Evolutionary conservation across 2,797 vertebrate genomes (phyloP), one percentile per base, ranked within the genome.

Genomic region (Nyctibius grandis): DNA sequence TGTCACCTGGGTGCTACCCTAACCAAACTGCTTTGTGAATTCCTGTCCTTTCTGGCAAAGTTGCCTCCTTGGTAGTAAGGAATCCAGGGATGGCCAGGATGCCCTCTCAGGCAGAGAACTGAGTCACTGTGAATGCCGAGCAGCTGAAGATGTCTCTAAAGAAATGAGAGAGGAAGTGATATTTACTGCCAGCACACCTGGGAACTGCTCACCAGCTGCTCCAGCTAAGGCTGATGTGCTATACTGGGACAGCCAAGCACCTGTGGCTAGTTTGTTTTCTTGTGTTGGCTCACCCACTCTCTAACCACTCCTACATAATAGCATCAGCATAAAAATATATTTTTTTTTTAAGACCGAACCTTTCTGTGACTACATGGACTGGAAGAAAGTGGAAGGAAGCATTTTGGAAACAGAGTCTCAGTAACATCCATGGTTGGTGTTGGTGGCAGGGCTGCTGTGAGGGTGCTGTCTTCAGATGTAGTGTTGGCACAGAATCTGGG

Each of bases 371-470:
- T 45, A 23, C 14, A 9, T 31, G 40, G 44, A 29, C 44, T 59
- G 28, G 70, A 75, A 57, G 61, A 42, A 63, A 47, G 23, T 5
- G 26, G 54, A 61, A 85, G 34, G 67, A 34, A 82, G 28, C 8
- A 0, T 63, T 85, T 56, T 54, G 47, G 22, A 53, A 50, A 34
- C 12, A 13, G n/a, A 50, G 15, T 48, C 38, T 60, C 38, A 8
- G 51, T 67, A 68, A n/a, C 5, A 2, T 2, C 53, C 64, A 9
- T 48, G 0, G 0, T 15, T 77, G 73, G 22, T 61, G 56, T 33
- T 42, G 34, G 50, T 50, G 28, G 44, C 40, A 57, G 51, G 45
- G 26, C n/a, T 87, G 63, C 33, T 83, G 47, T 15, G 48, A 36
- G 75, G 33, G 60, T 56, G 10, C 61, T 45, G 31, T 29, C 60